Evolutionary conservation across 2,888 invertebrate genomes (phyloP), one percentile per base, ranked within the genome.

Genomic region (Tetheella fluctuosa): DNA sequence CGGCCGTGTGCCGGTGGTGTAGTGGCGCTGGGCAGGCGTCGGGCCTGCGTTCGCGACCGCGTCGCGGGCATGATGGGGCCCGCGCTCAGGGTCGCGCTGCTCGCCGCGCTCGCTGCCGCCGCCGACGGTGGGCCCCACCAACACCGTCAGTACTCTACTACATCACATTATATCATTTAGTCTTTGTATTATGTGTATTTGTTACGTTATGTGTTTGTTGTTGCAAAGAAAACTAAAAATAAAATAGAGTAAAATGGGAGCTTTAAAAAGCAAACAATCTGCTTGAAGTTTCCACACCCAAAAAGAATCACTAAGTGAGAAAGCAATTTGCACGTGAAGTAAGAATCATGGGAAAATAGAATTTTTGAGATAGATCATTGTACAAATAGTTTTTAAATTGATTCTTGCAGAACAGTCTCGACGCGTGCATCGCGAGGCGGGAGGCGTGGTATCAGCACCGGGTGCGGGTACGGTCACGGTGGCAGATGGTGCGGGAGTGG

Each of bases 61-160:
- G 63, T 59, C 57, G 58, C 52, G 62, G 65, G 55, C 57, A 62
- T 64, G 68, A 68, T 69, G 66, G 69, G 64, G 65, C 66, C 63
- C 61, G 71, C 73, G 62, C 69, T 74, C 53, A 6, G 55, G 37
- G 59, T 73, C 58, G 74, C 74, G 73, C 70, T 80, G 71, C 73
- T 78, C 52, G 68, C 74, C 63, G 70, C 72, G 65, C 75, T 75
- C 60, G 74, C 70, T 59, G 78, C 74, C 59, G 71, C 71, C 54
- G 64, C 58, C 61, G 60, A 48, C 48, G 48, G 48, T 1, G 48
- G 23, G 55, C 56, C 62, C 15, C 59, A 28, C 25, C 30, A 15
- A 23, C 62, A 7, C 23, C 63, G 69, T 66, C 37, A 69, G 39
- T 48, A 37, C 39, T 15, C 3, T 37, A 30, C 30, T 30, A 5